Conservation (phyloP, 2,888 invertebrate genomes). For the Mimumesa dahlbomi region DNA sequence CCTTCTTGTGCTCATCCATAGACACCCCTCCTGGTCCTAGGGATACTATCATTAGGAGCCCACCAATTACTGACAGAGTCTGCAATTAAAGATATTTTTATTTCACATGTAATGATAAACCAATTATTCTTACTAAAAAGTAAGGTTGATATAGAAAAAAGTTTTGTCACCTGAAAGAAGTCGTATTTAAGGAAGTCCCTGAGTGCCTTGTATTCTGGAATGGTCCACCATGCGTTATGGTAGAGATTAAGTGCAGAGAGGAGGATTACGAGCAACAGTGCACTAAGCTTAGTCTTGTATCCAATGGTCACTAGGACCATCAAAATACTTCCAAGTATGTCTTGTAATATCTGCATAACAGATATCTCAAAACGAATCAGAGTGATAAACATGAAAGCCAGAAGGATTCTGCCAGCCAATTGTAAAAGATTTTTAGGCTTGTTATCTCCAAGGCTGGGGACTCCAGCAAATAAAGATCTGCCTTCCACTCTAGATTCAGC, state of each 20-base stretch:
- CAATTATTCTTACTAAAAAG: too few species aligned
- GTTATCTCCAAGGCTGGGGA: slow-evolving; percentile 95
- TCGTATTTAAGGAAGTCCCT: slow-evolving; percentile 99
- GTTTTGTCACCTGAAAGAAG: slow-evolving; percentile 99
- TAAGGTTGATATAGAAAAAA: too few species aligned
- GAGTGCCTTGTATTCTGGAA: slow-evolving; percentile 96
- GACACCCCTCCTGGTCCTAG: slow-evolving; percentile 99
- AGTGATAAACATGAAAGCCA: slow-evolving; percentile 99
- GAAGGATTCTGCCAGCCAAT: slow-evolving; percentile 95
- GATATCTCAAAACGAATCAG: slow-evolving; percentile 95
- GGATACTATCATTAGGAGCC: slow-evolving; percentile 98
- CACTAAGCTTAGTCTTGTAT: slow-evolving; percentile 99
- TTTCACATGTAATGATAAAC: too few species aligned
- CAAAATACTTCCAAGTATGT: slow-evolving; percentile 94
- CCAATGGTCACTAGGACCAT: slow-evolving; percentile 98
- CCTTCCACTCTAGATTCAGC: slow-evolving; percentile 98
- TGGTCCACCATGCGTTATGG: slow-evolving; percentile 99
- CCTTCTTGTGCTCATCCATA: slow-evolving; percentile 99
- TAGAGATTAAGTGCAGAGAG: slow-evolving; percentile 95
- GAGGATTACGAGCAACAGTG: slow-evolving; percentile 94
- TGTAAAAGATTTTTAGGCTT: slow-evolving; percentile 98
- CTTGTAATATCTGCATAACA: slow-evolving; percentile 94
- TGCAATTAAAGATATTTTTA: slow-evolving; percentile 82
- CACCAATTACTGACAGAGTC: slow-evolving; percentile 99
- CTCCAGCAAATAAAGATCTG: slow-evolving; percentile 97